phyloP scores from a whole-genome alignment of 2,797 vertebrate species.

The Enteromius fasciolatus region DNA sequence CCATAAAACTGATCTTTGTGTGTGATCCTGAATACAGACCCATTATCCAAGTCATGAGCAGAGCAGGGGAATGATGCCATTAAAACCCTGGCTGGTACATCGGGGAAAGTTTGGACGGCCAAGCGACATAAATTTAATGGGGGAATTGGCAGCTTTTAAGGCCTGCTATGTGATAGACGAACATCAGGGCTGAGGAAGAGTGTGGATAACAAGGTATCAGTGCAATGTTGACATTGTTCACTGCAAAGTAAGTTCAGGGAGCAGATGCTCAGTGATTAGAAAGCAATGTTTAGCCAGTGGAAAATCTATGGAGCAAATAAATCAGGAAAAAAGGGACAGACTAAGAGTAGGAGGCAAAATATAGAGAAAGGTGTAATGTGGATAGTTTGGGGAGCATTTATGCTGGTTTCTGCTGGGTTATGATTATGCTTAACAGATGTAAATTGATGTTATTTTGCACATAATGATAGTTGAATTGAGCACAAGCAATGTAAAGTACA shows the following conservation, averaged over 20 bases:
- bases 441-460: background rate
- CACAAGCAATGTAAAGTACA: background rate
- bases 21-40: conserved; percentile 35
- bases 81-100: conserved; percentile 27
- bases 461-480: background rate
- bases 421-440: background rate
- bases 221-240: conserved; percentile 34
- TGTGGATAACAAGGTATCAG: conserved; percentile 13
- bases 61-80: background rate
- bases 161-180: background rate
- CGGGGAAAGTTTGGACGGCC: conserved; percentile 9
- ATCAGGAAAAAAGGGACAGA: background rate
- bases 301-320: conserved; percentile 5
- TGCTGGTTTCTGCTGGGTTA: background rate
- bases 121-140: conserved; percentile 20
- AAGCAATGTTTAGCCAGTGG: background rate
- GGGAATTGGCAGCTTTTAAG: conserved; percentile 15
- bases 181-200: conserved; percentile 17
- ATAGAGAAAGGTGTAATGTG: background rate
- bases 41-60: conserved; percentile 12
- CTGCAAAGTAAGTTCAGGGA: conserved; percentile 4
- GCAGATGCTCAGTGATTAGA: conserved; percentile 44
- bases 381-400: background rate
- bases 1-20: conserved; percentile 26
- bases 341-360: background rate